Conservation (phyloP, 2,888 invertebrate species). For the Tenthredo amoena region DNA sequence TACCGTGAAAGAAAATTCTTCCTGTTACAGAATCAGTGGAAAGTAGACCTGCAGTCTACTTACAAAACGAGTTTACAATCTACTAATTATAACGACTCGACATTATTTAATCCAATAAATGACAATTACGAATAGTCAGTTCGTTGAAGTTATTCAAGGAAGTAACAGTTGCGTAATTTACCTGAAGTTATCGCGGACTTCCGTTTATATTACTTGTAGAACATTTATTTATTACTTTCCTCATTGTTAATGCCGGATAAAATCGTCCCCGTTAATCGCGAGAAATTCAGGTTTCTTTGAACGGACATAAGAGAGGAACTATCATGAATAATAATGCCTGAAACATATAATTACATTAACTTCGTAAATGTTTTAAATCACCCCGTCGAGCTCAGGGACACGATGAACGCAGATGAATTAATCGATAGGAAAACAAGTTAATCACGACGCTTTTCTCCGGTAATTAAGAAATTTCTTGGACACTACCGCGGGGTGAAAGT, state of each 20-base stretch:
- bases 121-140: background rate
- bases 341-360: background rate
- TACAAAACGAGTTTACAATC: background rate
- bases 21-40: background rate
- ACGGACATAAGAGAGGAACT: background rate
- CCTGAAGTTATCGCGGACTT: background rate
- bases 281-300: background rate
- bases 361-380: background rate
- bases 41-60: background rate
- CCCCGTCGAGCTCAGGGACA: background rate
- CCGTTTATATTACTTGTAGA: background rate
- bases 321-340: background rate
- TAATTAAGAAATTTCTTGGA: background rate
- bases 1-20: slow-evolving; percentile 7
- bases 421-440: background rate
- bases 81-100: background rate
- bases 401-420: background rate
- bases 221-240: background rate
- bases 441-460: background rate
- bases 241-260: background rate
- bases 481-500: background rate
- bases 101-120: background rate
- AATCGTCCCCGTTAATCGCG: background rate
- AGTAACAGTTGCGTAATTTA: background rate
- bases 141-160: slow-evolving; percentile 6